phyloP scores from a whole-genome alignment of 2,113 vertebrate species.

The Garra rufa region DNA sequence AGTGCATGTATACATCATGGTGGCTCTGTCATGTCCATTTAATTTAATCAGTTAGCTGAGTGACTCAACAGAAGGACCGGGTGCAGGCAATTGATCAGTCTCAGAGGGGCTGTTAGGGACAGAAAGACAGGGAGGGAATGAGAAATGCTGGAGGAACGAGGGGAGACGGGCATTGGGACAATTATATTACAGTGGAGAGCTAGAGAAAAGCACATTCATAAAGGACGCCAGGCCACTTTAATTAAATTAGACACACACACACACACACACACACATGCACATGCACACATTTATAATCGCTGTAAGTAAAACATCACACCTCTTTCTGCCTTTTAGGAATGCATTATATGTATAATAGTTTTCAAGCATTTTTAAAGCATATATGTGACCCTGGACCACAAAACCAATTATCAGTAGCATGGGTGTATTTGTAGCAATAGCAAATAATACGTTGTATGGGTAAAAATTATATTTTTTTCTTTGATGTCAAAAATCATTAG shows the following conservation, averaged over 20 bases:
- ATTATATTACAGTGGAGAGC: conserved; percentile 64
- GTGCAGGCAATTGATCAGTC: conserved; percentile 23
- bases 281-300: not conserved
- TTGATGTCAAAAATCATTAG: too few relatives aligned
- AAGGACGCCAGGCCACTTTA: conserved; percentile 53
- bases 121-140: not conserved
- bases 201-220: conserved; percentile 47
- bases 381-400: too few relatives aligned
- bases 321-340: not conserved
- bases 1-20: not conserved
- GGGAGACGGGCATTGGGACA: conserved; percentile 48
- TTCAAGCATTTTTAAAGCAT: not conserved
- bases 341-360: not conserved
- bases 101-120: conserved; percentile 37
- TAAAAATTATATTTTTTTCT: too few relatives aligned
- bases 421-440: too few relatives aligned
- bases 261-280: conserved; percentile 41
- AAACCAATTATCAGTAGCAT: too few relatives aligned
- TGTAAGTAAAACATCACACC: not conserved
- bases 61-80: not conserved
- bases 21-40: not conserved
- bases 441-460: too few relatives aligned
- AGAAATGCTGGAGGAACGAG: conserved; percentile 10
- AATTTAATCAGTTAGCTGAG: conserved; percentile 6
- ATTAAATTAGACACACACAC: conserved; percentile 52